phyloP scores from a whole-genome alignment of 2,113 vertebrate species.

The Gorsachius goisagi region DNA sequence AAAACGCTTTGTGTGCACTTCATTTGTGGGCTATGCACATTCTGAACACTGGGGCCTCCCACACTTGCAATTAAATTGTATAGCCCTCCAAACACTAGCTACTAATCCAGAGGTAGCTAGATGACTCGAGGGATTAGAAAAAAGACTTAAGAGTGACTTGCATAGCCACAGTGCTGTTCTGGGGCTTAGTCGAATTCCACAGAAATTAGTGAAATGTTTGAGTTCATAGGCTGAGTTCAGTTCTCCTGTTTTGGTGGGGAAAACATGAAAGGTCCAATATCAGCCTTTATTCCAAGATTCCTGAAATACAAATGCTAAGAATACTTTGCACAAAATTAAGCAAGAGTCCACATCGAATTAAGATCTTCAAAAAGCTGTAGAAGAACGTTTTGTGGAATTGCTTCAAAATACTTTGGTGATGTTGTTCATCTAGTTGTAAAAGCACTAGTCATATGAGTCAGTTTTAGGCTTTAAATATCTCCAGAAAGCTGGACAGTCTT shows the following conservation, averaged over 20 bases:
- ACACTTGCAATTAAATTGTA: not conserved
- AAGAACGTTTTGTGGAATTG: not conserved
- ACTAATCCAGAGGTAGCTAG: slow-evolving; percentile 1
- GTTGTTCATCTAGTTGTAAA: not conserved
- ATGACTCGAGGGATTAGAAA: slow-evolving; percentile 7
- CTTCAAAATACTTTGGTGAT: not conserved
- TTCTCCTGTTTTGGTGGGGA: not conserved
- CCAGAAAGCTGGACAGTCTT: not conserved
- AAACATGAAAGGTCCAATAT: fast-evolving
- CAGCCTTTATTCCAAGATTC: not conserved
- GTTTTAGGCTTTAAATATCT: slow-evolving; percentile 2
- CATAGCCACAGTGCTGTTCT: not conserved
- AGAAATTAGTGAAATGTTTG: not conserved
- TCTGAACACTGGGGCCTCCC: not conserved
- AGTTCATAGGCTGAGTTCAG: not conserved
- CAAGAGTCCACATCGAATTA: not conserved
- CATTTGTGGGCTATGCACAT: fast-evolving
- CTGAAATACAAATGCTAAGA: not conserved
- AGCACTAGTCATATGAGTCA: slow-evolving; percentile 5
- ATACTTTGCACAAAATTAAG: not conserved
- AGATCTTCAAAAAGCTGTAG: not conserved
- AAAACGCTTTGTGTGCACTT: not conserved
- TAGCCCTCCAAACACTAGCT: not conserved
- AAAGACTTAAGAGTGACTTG: not conserved
- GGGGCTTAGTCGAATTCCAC: not conserved